Conservation (phyloP, 2,113 vertebrate species). For the Acinonyx jubatus region DNA sequence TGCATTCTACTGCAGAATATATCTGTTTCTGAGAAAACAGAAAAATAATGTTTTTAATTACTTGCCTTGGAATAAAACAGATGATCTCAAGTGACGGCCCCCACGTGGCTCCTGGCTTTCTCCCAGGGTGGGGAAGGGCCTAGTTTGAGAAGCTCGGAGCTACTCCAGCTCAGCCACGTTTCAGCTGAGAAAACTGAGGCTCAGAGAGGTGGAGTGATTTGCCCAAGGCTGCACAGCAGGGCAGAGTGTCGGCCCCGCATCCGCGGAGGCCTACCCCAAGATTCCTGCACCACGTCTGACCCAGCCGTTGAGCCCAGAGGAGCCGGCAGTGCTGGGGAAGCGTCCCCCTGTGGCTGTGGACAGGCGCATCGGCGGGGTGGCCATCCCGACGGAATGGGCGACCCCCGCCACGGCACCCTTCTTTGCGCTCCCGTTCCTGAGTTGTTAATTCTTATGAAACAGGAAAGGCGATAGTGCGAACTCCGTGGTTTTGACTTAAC, state of each 20-base stretch:
- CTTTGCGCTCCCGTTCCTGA: neutral
- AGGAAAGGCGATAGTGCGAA: fast-evolving
- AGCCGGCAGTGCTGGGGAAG: fast-evolving
- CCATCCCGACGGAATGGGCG: fast-evolving
- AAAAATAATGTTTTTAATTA: neutral
- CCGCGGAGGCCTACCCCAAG: neutral
- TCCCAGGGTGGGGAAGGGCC: neutral
- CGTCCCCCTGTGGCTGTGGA: fast-evolving
- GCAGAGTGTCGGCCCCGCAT: neutral
- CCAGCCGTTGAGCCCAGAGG: neutral
- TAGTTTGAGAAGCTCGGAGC: neutral
- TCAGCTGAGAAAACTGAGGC: neutral
- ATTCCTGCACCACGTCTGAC: neutral
- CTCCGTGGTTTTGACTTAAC: neutral
- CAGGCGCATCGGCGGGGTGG: fast-evolving
- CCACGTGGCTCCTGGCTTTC: neutral
- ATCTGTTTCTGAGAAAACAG: neutral
- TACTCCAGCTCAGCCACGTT: neutral
- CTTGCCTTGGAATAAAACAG: neutral
- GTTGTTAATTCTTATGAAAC: neutral
- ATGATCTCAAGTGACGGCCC: neutral
- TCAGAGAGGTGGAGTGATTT: neutral
- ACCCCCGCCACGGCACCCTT: neutral
- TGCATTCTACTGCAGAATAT: neutral
- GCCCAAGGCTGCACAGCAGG: neutral